A percentile compares a stretch with the other conserved stretches of the same genome.
Evolutionary conservation across 1,140 invertebrate species (phyloP).

Genomic region (Trachymyrmex cornetzi): DNA sequence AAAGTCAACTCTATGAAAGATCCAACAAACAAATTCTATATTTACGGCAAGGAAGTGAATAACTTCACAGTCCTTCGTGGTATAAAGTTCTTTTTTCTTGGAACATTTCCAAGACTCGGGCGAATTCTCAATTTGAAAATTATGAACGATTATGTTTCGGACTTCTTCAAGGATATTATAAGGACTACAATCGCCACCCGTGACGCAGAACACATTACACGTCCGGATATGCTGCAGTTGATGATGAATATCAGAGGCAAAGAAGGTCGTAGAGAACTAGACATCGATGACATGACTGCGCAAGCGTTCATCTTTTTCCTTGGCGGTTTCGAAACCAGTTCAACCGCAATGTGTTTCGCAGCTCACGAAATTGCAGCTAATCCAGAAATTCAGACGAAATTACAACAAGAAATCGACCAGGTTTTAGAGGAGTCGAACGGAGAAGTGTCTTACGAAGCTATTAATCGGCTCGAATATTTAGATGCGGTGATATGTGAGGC

Average conservation of each 20-base stretch:
- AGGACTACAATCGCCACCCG: slow-evolving; percentile 59
- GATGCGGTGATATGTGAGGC: slow-evolving; percentile 87
- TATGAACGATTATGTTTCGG: neutral
- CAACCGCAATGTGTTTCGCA: slow-evolving; percentile 82
- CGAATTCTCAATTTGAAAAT: slow-evolving; percentile 36
- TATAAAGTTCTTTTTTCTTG: neutral
- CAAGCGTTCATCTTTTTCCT: slow-evolving; percentile 87
- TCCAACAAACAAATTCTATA: slow-evolving; percentile 74
- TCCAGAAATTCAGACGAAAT: slow-evolving; percentile 87
- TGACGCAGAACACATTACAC: slow-evolving; percentile 47
- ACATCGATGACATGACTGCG: slow-evolving; percentile 82
- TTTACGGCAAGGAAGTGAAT: slow-evolving; percentile 65
- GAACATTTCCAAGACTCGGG: neutral
- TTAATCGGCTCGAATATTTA: slow-evolving; percentile 85
- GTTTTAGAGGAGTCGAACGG: slow-evolving; percentile 81
- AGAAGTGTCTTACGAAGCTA: slow-evolving; percentile 82
- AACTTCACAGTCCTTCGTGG: slow-evolving; percentile 29
- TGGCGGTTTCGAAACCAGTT: slow-evolving; percentile 86
- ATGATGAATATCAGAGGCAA: slow-evolving; percentile 51
- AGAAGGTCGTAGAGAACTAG: slow-evolving; percentile 66
- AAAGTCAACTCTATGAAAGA: slow-evolving; percentile 86
- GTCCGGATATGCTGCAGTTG: slow-evolving; percentile 54
- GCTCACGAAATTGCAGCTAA: slow-evolving; percentile 87
- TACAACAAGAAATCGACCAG: slow-evolving; percentile 87
- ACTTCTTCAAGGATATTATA: slow-evolving; percentile 72